These are phyloP conservation scores for Asobara japonica DNA, from an alignment of 1,140 invertebrate species.

Conservation along the genomic window DNA sequence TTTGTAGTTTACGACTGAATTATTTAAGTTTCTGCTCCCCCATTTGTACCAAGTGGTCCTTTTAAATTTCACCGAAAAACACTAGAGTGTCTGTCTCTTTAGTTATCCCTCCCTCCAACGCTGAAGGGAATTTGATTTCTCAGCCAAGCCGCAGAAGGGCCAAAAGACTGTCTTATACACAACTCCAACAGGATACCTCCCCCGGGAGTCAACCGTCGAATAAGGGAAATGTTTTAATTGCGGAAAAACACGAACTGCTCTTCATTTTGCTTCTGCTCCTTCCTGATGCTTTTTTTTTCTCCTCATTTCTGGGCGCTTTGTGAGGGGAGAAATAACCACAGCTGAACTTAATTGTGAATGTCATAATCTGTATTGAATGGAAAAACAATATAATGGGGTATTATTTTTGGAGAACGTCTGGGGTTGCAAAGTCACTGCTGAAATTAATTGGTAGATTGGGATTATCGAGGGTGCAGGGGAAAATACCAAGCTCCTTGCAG, in stretches of 20 bases:
- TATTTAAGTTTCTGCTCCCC: too few species aligned
- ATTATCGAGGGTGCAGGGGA: not conserved
- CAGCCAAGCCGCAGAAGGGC: constrained; percentile 28
- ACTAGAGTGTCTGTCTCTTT: too few species aligned
- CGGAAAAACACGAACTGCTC: constrained; percentile 25
- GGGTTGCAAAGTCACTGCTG: not conserved
- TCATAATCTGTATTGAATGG: constrained; percentile 6
- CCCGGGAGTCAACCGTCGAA: not conserved
- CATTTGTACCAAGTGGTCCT: too few species aligned
- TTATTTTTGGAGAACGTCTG: not conserved
- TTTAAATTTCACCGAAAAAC: too few species aligned
- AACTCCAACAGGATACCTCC: not conserved
- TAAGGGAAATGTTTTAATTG: constrained; percentile 39
- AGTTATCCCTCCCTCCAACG: too few species aligned
- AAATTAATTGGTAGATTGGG: not conserved
- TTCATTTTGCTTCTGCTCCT: constrained; percentile 4
- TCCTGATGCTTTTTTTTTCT: constrained; percentile 7
- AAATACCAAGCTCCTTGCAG: too few species aligned
- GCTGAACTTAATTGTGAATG: constrained; percentile 13
- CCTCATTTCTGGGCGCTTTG: not conserved
- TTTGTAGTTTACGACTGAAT: too few species aligned
- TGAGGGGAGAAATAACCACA: not conserved
- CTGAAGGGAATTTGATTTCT: constrained; percentile 53
- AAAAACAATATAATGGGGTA: not conserved
- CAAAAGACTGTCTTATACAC: constrained; percentile 14